Base-by-base conservation (phyloP, 2,797 vertebrate species). In the Rachycentron canadum region DNA sequence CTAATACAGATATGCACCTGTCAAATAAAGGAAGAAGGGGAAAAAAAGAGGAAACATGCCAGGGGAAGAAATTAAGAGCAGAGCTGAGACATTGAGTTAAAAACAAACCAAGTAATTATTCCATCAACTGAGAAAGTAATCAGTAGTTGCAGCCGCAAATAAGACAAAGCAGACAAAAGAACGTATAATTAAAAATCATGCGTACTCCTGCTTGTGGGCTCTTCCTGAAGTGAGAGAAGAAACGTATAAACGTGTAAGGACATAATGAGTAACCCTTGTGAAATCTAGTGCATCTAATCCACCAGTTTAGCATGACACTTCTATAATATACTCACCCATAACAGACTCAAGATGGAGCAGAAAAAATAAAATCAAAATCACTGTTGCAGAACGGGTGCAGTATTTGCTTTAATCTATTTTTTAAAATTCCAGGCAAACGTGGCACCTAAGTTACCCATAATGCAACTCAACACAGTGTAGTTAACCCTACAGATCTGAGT, bases 1-100 rank as follows among this genome's bases (percentile, higher is more conserved):
- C 12, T n/a, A 50, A 14, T 28, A 38, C 55, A 66, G 38, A 77
- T 77, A 55, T 57, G 36, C 34, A 25, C 56, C 21, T 36, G 25
- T 17, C 32, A 62, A 47, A 45, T 30, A 23, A 23, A 41, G 26
- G 30, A 62, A 47, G 32, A 25, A 34, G 3, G 3, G 7, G 7
- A 32, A 32, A 34, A 59, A 25, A 19, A 23, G 1, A 55, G 41
- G 49, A 38, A 26, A 21, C 43, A 47, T 41, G 14, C 14, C 41
- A 43, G 41, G 16, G 11, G 11, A 43, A 38, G 11, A 38, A 38
- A 38, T 38, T 43, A 16, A 17, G 14, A 43, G 5, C 16, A 43
- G 16, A 43, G 14, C 14, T 43, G 41, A 17, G 16, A 17, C 14
- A 43, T 13, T 43, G 16, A 17, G 16, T 43, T 3, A 16, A 40